Evolutionary conservation across 1,140 invertebrate genomes (phyloP), one percentile per base, ranked within the genome.

Genomic region (Penaeus japonicus): DNA sequence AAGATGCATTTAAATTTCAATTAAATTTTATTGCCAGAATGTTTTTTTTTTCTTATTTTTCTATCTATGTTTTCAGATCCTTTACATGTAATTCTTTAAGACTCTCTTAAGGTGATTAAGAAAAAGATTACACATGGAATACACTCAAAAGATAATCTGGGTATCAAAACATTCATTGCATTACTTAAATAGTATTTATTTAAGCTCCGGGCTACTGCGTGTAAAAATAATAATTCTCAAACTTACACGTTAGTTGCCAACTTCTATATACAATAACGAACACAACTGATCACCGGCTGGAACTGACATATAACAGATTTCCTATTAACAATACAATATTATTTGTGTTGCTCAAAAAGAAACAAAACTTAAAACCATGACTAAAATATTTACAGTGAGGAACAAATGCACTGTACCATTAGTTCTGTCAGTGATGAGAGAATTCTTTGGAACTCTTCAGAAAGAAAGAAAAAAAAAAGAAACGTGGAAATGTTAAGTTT

Each of bases 211-310:
- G 62, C 70, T 89, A 84, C 87, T 84, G 87, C 83, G 83, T 89
- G 87, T 89, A 89, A 89, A 89, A 89, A 89, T 89, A 89, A 84
- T 89, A 85, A 89, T 84, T 89, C 83, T 89, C 87, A 89, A 80
- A 85, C 87, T 89, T 89, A 89, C 82, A 81, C 87, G 87, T 89
- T 89, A 89, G 87, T 89, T 84, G 87, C 87, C 87, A 65, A 70
- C 77, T 73, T 79, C 77, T 89, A 89, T 89, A 54, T 89, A 89
- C 87, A 89, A 89, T 12, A 65, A 62, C 62, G 73, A 75, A 84
- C 22, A 73, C 20, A 78, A 57, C 24, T 53, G 32, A 81, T 78
- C 70, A 78, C 73, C 70, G 73, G 84, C 47, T 75, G 47, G 47
- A 77, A 85, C 12, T 85, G 39, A 85, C 30, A 53, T 55, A 35